Evolutionary conservation across 1,140 invertebrate species (phyloP).

Genomic region (Lasaia peninsularis): DNA sequence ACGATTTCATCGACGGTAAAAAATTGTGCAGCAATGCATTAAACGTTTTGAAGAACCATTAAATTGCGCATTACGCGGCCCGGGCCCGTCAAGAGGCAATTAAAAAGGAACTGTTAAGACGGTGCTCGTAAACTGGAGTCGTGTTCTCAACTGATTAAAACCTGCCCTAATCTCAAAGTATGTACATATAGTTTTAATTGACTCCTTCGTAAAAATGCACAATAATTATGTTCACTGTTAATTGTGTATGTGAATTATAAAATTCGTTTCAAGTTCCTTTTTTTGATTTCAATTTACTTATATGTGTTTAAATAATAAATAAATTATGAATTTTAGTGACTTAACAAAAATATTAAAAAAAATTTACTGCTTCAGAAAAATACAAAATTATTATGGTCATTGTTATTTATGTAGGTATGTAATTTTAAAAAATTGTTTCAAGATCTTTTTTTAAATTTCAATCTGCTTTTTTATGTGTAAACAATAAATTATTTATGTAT

Average conservation of each 20-base stretch:
- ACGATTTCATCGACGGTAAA: slow-evolving; percentile 51
- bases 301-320: no score
- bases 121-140: slow-evolving; percentile 66
- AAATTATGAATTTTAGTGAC: no score
- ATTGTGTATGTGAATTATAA: neutral
- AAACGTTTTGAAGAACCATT: slow-evolving; percentile 73
- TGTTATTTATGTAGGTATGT: no score
- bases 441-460: no score
- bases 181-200: slow-evolving; percentile 57
- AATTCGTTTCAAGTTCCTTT: no score
- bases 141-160: slow-evolving; percentile 73
- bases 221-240: neutral
- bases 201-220: slow-evolving; percentile 37
- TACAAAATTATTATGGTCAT: no score
- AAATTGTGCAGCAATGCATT: slow-evolving; percentile 70
- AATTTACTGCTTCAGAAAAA: no score
- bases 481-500: no score
- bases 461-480: no score
- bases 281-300: no score
- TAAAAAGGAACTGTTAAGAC: slow-evolving; percentile 72
- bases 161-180: slow-evolving; percentile 54
- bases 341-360: no score
- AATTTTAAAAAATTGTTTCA: no score
- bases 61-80: slow-evolving; percentile 68
- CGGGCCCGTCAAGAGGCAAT: slow-evolving; percentile 62